Conservation (phyloP, 2,113 vertebrate species). For the Takifugu bimaculatus region DNA sequence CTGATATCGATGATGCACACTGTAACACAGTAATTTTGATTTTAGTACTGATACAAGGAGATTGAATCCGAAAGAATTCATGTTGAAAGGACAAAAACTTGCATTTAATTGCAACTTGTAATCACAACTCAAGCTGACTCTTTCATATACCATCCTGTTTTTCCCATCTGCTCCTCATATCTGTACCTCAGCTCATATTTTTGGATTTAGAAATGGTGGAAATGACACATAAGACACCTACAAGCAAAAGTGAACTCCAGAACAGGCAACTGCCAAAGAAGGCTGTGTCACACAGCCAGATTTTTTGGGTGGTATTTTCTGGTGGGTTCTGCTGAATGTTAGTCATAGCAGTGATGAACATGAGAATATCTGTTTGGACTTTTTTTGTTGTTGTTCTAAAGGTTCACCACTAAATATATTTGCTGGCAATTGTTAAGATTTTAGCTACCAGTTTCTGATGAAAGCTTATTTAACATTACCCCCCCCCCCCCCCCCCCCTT, state of each 20-base stretch:
- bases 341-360: slow-evolving; percentile 4
- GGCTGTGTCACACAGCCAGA: slow-evolving; percentile 41
- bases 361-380: not conserved
- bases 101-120: not conserved
- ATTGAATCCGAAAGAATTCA: too few relatives aligned
- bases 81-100: too few relatives aligned
- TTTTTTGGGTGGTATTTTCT: slow-evolving; percentile 31
- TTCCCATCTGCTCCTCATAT: not conserved
- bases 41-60: too few relatives aligned
- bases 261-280: slow-evolving; percentile 35
- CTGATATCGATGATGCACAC: too few relatives aligned
- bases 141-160: slow-evolving; percentile 1
- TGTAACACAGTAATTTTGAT: too few relatives aligned
- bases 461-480: too few relatives aligned
- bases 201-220: slow-evolving; percentile 34
- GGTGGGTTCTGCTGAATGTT: slow-evolving; percentile 20
- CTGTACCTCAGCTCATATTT: slow-evolving; percentile 34
- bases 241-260: slow-evolving; percentile 35
- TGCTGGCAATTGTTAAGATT: too few relatives aligned
- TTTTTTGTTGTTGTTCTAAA: too few relatives aligned
- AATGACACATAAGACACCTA: slow-evolving; percentile 15
- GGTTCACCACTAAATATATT: too few relatives aligned
- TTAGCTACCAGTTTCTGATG: too few relatives aligned
- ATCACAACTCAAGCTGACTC: slow-evolving; percentile 6
- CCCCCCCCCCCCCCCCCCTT: too few relatives aligned